Conservation (phyloP, 2,113 vertebrate genomes). For the Patagioenas fasciata region DNA sequence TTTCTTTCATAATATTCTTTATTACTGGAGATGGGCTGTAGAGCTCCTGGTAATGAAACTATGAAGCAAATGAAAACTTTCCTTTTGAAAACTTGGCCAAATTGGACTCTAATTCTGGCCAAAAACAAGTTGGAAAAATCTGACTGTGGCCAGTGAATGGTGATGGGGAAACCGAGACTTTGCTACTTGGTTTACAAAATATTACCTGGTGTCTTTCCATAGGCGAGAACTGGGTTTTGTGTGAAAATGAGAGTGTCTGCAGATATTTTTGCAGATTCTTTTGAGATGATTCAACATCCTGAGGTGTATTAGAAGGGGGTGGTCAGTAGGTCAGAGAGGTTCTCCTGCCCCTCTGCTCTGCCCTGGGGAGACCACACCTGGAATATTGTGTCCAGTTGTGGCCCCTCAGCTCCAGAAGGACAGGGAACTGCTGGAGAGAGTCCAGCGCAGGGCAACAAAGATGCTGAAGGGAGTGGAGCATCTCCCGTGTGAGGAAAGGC, state of each 20-base stretch:
- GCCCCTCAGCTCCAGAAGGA: too few relatives aligned
- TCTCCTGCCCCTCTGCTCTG: too few relatives aligned
- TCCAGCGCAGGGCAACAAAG: too few relatives aligned
- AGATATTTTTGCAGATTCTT: fast-evolving
- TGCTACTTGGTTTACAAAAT: neutral
- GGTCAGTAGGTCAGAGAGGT: too few relatives aligned
- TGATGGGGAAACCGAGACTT: neutral
- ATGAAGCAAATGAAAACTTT: neutral
- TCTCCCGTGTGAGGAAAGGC: too few relatives aligned
- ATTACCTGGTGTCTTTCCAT: neutral
- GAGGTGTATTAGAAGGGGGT: too few relatives aligned
- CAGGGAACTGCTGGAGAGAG: too few relatives aligned
- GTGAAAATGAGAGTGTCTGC: neutral
- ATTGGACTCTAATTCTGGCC: neutral
- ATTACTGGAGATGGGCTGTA: neutral
- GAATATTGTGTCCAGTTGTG: too few relatives aligned
- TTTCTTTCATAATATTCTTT: slow-evolving; percentile 1
- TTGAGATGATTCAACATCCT: neutral
- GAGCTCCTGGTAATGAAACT: neutral
- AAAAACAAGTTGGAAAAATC: neutral
- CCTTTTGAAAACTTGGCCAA: neutral
- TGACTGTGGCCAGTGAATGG: neutral
- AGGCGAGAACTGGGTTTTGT: neutral
- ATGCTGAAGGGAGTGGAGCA: too few relatives aligned
- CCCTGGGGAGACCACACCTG: too few relatives aligned